Evolutionary conservation across 2,888 invertebrate genomes (phyloP), one percentile per base, ranked within the genome.

Genomic region (Falcaria lacertinaria): DNA sequence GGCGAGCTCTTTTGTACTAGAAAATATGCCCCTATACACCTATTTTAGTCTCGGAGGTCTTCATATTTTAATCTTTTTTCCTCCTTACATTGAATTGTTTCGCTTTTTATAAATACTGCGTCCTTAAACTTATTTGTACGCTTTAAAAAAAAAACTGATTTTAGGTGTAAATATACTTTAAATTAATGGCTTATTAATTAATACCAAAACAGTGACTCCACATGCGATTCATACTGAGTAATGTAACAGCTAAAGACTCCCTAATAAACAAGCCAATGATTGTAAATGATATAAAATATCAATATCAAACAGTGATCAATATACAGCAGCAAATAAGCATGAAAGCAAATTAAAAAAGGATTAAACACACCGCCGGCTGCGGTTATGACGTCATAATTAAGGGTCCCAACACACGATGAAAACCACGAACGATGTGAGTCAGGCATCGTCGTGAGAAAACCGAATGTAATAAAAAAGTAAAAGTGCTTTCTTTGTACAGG

Each of bases 401-500:
- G 68, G 82, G 70, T 53, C 67, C 62, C 66, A 59, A 50, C 65
- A 72, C 68, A 69, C 72, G 71, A 66, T 60, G 63, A 68, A 73
- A 70, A 69, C 65, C 57, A 60, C 58, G 62, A 59, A 57, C 56
- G 47, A 64, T 52, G 64, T 86, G 84, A 87, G 69, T 88, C 83
- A 84, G 68, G 63, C 53, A 50, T 54, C 49, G 59, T 66, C 80
- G 81, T 82, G 80, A 77, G 82, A 82, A 83, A 77, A 81, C 67
- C 60, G 64, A 65, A 64, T 64, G 63, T 63, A 71, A 73, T 63
- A 73, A 81, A 86, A 86, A 85, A 86, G 88, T 87, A 88, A 87
- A 79, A 86, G 87, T 83, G 64, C 80, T 84, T 81, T 85, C 87
- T 85, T 87, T 82, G 79, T 80, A 79, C 77, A 74, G 74, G 56